Evolutionary conservation across 1,140 invertebrate genomes (phyloP), one percentile per base, ranked within the genome.

Genomic region (Drosophila paulistorum): DNA sequence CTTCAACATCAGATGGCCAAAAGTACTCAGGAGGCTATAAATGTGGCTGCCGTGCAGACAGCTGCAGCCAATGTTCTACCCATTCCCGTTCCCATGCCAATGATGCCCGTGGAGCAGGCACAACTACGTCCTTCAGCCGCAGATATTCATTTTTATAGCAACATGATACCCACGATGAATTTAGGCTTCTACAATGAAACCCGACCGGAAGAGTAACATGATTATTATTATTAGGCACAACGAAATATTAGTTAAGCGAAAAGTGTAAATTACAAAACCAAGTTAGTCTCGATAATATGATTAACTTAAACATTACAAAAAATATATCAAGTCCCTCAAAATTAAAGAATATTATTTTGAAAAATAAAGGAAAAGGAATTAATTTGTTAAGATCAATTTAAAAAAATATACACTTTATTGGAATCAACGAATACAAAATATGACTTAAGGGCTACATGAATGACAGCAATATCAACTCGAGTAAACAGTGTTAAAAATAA

Each of bases 151-250:
- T 91, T 91, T 63, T 91, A 90, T 41, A 91, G 90, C 65, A 90
- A 91, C 58, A 81, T 91, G 90, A 83, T 91, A 20, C 90, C 90
- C 3, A 91, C 90, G 0, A 91, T 91, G 90, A 91, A 91, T 75
- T 42, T 91, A 45, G 90, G 90, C 0, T 91, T 91, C 57, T 91
- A 91, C 26, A 91, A 85, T 60, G 90, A 91, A 42, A 91, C 90
- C 0, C 79, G 77, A 0, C 84, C 87, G 11, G 90, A 91, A 57
- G 90, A 91, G 7, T 71, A 73, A 39, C 62, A 71, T 7, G 10
- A 51, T 23, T 42, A 65, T 13, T 42, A 65, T 13, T 37, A 67
- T 14, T 48, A 9, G 1, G 11, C 17, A 20, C 7, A 23, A 1
- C 2, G 9, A 39, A 17, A 9, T 54, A 13, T 3, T 13, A 51